A percentile compares a stretch with the other conserved stretches of the same genome.
phyloP scores from a whole-genome alignment of 2,113 vertebrate genomes.

The Gallinago paraguaiae region DNA sequence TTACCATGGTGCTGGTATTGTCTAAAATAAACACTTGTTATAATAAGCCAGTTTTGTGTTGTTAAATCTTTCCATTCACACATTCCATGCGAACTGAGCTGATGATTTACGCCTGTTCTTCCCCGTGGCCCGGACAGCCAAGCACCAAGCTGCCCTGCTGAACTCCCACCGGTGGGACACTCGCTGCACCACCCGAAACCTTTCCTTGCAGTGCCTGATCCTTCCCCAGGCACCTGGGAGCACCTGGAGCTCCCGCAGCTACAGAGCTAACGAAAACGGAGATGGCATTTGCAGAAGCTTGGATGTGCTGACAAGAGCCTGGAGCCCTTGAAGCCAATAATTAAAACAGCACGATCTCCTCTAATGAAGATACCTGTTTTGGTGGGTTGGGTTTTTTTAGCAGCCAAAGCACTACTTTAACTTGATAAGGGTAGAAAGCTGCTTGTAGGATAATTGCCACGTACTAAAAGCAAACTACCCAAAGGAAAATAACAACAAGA shows the following conservation, averaged over 20 bases:
- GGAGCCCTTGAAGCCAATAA: not conserved
- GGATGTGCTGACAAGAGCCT: slow-evolving; percentile 8
- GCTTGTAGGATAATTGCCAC: not conserved
- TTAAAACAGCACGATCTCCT: not conserved
- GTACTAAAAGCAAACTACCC: not conserved
- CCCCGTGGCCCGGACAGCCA: not conserved
- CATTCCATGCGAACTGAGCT: not conserved
- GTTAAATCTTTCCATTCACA: not conserved
- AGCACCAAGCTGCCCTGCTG: not conserved
- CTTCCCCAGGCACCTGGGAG: not conserved
- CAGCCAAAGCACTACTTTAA: not conserved
- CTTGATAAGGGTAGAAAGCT: not conserved
- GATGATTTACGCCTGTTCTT: not conserved
- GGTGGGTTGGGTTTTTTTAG: not conserved
- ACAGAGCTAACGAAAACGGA: not conserved
- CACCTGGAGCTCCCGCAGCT: not conserved
- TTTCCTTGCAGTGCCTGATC: not conserved
- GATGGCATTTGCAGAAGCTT: not conserved
- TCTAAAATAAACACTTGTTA: not conserved
- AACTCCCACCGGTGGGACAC: not conserved
- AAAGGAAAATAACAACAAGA: not conserved
- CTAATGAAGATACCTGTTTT: not conserved
- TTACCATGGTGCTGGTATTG: not conserved
- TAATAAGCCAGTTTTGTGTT: not conserved
- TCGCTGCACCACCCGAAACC: not conserved